phyloP scores from a whole-genome alignment of 2,113 vertebrate species.

The Poeciliopsis occidentalis region DNA sequence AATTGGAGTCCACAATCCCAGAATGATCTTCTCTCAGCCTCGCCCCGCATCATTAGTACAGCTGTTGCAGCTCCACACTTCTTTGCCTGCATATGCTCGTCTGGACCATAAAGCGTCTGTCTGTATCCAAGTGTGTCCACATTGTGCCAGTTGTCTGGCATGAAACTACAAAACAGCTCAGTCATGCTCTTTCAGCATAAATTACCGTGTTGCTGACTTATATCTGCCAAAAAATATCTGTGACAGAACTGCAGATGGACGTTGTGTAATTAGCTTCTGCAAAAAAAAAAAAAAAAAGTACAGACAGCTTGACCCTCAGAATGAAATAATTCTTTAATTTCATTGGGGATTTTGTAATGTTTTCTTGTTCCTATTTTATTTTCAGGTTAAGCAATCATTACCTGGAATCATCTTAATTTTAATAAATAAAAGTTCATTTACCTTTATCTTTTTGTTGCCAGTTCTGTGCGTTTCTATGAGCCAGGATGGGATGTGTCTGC shows the following conservation, averaged over 20 bases:
- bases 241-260: slow-evolving; percentile 10
- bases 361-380: background rate
- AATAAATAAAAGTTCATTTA: background rate
- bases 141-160: background rate
- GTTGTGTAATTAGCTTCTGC: background rate
- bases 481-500: background rate
- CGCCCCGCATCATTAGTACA: background rate
- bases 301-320: too few relatives aligned
- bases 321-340: too few relatives aligned
- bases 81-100: slow-evolving; percentile 1
- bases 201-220: background rate
- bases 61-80: background rate
- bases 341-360: too few relatives aligned
- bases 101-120: slow-evolving; percentile 3
- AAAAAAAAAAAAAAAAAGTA: background rate
- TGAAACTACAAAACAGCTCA: slow-evolving; percentile 4
- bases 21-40: slow-evolving; percentile 6
- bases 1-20: slow-evolving; percentile 34
- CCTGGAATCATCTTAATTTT: background rate
- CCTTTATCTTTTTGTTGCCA: background rate
- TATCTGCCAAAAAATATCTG: background rate
- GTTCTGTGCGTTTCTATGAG: background rate
- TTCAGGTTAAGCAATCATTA: background rate
- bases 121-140: slow-evolving; percentile 10
- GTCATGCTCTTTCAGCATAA: slow-evolving; percentile 11